Base-by-base conservation (phyloP, 2,797 vertebrate species). In the Podarcis siculus region DNA sequence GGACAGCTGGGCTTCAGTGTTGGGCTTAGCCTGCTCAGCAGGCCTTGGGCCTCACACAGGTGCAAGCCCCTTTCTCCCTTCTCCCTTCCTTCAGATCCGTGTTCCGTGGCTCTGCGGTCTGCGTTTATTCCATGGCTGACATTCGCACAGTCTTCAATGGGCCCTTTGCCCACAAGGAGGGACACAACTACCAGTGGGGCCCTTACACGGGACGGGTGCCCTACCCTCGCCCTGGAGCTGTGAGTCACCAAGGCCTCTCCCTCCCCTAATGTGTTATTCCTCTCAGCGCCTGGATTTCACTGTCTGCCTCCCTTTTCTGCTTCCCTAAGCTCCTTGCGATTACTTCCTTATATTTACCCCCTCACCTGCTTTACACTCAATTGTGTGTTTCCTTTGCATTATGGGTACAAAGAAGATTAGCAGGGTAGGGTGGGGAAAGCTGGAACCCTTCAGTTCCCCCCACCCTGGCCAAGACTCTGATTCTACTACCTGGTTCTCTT, bases 101-200 rank as follows among this genome's bases (percentile, higher is more conserved):
- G 92, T 98, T 98, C 94, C 98, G 97, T 92, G 98, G 98, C 91
- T 98, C 98, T 1, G 98, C 98, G 0, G 97, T 98, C 89, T 98
- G 98, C 77, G 97, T 98, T 8, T 98, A 98, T 95, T 97, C 98
- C 0, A 98, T 98, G 97, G 95, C 97, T n/a, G 98, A 98, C 64
- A 97, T 98, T 85, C 98, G 97, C 88, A 98, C 97, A 0, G 98
- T 98, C 90, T 98, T 98, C 94, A 98, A 98, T 3, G 98, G 98
- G 15, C 98, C 98, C 4, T 98, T 98, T 72, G 97, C 98, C 87
- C 98, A 98, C 95, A 98, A 98, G 89, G 97, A 98, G 13, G 98
- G 98, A 8, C 98, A 97, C 91, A 98, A 98, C 89, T 98, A 98
- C 94, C 98, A 98, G 55, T 98, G 98, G 98, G 97, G 97, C 8